Base-by-base conservation (phyloP, 2,888 invertebrate species). In the Nysson spinosus region DNA sequence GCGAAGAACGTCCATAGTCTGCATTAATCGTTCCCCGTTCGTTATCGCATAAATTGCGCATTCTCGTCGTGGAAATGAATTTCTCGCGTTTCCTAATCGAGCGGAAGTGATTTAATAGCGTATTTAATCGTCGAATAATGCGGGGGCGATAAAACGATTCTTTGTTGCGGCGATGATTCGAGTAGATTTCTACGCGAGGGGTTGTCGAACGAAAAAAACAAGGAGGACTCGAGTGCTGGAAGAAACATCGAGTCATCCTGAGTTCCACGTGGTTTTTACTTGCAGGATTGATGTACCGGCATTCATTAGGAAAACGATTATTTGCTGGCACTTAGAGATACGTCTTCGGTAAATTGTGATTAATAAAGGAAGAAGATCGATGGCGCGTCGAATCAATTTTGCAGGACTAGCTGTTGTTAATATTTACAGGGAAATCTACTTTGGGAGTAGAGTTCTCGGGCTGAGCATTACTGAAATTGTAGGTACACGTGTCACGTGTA, bases 11-110 rank as follows among this genome's bases (percentile, higher is more conserved):
- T 43, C 64, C 69, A 75, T 69, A 60, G 63, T 64, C 47, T 42
- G 63, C 72, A 61, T 62, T 69, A 72, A 69, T 75, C 72, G 75
- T 63, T 60, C 39, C 32, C 30, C 61, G 69, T 76, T 76, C 73
- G 76, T 76, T 76, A 72, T 76, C 75, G 67, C 73, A 57, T 67
- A 75, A 75, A 75, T 76, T 76, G 76, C 67, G 39, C 67, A 60
- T 75, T 70, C 76, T 76, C 72, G 65, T 73, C 70, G 60, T 61
- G n/a, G 65, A 70, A 76, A 70, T 68, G 70, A 72, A 76, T 76
- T 76, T 73, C 62, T 63, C 67, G 64, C 64, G 70, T 44, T 72
- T 60, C 54, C 67, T 70, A 73, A 76, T 75, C 75, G 76, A 70
- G 67, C 56, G 67, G 76, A 75, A 76, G 54, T 76, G 75, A 76